Conservation (phyloP, 2,797 vertebrate genomes). For the Pteropus rufus region DNA sequence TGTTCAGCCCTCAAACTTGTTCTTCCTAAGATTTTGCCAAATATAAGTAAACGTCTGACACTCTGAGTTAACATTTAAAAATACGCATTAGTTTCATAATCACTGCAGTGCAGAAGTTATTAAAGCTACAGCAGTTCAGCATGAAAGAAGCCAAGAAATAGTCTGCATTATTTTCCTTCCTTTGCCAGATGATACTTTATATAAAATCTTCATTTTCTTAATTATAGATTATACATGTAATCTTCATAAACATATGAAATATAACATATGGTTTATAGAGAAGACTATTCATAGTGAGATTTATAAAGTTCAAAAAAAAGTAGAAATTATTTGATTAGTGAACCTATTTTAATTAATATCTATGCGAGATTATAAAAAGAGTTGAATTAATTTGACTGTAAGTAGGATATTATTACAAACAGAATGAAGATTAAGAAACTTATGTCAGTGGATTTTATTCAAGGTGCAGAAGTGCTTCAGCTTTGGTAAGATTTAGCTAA, state of each 20-base stretch:
- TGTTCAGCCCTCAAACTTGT: slow-evolving; percentile 51
- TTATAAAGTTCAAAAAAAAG: background rate
- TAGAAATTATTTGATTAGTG: slow-evolving; percentile 26
- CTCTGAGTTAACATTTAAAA: slow-evolving; percentile 80
- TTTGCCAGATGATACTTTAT: slow-evolving; percentile 18
- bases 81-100: slow-evolving; percentile 83
- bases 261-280: slow-evolving; percentile 23
- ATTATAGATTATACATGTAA: slow-evolving; percentile 38
- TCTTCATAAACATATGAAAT: slow-evolving; percentile 40
- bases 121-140: slow-evolving; percentile 76
- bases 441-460: background rate
- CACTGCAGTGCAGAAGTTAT: slow-evolving; percentile 81
- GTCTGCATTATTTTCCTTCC: slow-evolving; percentile 75
- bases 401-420: background rate
- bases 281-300: background rate
- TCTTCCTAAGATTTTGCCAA: slow-evolving; percentile 70
- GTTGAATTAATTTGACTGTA: background rate
- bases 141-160: slow-evolving; percentile 72
- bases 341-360: slow-evolving; percentile 52
- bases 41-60: slow-evolving; percentile 75
- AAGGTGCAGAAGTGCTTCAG: background rate
- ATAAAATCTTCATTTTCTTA: slow-evolving; percentile 54
- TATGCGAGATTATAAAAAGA: background rate
- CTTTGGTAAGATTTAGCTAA: background rate
- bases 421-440: background rate